Conservation (phyloP, 2,113 vertebrate genomes). For the Xyliphius kryptos region DNA sequence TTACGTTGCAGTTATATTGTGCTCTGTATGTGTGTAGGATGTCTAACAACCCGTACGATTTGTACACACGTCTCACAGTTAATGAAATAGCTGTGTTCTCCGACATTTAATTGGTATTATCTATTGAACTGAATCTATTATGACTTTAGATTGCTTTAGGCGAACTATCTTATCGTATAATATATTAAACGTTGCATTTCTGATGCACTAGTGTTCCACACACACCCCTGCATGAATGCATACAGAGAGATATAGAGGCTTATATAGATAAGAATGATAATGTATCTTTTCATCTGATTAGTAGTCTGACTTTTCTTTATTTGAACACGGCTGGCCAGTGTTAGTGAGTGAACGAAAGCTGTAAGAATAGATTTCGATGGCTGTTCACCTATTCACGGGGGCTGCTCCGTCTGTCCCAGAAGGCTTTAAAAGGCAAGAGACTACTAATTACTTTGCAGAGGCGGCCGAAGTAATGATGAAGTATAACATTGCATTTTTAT, state of each 20-base stretch:
- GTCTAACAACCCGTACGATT: not conserved
- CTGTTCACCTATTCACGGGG: too few relatives aligned
- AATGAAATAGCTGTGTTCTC: not conserved
- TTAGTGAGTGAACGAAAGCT: too few relatives aligned
- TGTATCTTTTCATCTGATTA: too few relatives aligned
- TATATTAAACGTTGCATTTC: slow-evolving; percentile 3
- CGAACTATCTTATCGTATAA: not conserved
- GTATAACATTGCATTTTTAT: too few relatives aligned
- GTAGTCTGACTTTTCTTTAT: too few relatives aligned
- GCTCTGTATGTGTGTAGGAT: not conserved
- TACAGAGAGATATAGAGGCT: not conserved
- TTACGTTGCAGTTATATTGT: not conserved
- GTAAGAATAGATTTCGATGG: too few relatives aligned
- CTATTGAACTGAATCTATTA: slow-evolving; percentile 10
- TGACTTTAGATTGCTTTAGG: not conserved
- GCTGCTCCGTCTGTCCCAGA: too few relatives aligned
- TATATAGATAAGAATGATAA: not conserved
- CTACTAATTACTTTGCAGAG: too few relatives aligned
- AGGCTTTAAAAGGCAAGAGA: too few relatives aligned
- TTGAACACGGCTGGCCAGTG: too few relatives aligned
- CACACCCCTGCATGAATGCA: not conserved
- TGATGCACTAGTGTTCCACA: not conserved
- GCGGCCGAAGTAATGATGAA: too few relatives aligned
- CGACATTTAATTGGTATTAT: not conserved
- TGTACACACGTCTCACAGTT: not conserved